A percentile compares a stretch with the other conserved stretches of the same genome.
Evolutionary conservation across 1,140 invertebrate genomes (phyloP).

Genomic region (Megalonaias nervosa): DNA sequence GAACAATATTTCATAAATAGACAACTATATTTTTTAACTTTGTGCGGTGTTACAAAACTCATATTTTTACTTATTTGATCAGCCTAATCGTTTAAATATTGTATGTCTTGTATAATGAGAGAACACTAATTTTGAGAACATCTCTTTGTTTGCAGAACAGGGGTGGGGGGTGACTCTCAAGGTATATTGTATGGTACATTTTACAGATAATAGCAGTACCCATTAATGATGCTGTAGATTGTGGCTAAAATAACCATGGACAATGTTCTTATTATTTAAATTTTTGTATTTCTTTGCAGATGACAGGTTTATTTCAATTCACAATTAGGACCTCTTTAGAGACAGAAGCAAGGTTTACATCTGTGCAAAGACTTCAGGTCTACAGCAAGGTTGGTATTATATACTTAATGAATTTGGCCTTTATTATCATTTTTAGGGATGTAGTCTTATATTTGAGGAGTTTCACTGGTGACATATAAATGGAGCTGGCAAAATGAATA

Average conservation of each 20-base stretch:
- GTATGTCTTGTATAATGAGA: too few species aligned
- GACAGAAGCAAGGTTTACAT: slow-evolving; percentile 79
- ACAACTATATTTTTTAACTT: too few species aligned
- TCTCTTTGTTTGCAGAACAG: not conserved
- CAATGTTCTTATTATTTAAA: slow-evolving; percentile 1
- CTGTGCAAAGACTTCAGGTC: slow-evolving; percentile 76
- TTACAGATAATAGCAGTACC: not conserved
- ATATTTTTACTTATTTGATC: too few species aligned
- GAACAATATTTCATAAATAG: too few species aligned
- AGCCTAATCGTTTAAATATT: too few species aligned
- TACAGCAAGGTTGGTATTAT: slow-evolving; percentile 70
- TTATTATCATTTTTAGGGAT: not conserved
- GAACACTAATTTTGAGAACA: not conserved
- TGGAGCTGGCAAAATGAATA: too few species aligned
- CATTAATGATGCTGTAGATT: not conserved
- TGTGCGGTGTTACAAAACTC: too few species aligned
- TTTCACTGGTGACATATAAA: too few species aligned
- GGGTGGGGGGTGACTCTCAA: not conserved
- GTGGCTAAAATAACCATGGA: not conserved
- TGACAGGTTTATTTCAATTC: slow-evolving; percentile 81
- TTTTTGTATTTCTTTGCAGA: slow-evolving; percentile 64
- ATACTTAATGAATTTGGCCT: not conserved
- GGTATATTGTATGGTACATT: not conserved
- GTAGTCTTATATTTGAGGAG: not conserved
- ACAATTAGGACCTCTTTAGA: slow-evolving; percentile 79